Base-by-base conservation (phyloP, 2,888 invertebrate species). In the Eilema sororculum region DNA sequence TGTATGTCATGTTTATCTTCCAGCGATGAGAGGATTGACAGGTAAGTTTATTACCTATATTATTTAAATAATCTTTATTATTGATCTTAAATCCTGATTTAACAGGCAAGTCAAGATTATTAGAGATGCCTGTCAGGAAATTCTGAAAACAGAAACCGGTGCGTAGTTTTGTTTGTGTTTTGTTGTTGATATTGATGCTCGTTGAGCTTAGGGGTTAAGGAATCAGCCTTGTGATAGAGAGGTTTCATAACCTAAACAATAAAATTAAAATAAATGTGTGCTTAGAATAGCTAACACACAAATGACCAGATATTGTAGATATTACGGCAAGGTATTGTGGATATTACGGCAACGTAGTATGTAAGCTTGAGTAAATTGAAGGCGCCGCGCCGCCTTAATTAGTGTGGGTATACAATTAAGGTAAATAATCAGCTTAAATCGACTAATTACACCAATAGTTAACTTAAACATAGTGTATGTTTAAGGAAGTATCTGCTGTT, bases 1-100 rank as follows among this genome's bases (percentile, higher is more conserved):
- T 92, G 90, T 62, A 78, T 89, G 1, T 93, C 93, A 0, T 89
- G 89, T 77, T 67, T 87, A 16, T 90, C 91, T n/a, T 92, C 90
- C 0, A 87, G 87, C 66, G 93, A 93, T 81, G 93, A 81, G 22
- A 78, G 70, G 62, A 60, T 62, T 63, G 81, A 92, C 76, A 92
- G 93, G 95, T 94, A 89, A 78, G 58, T 59, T 65, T 65, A 20
- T 30, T n/a, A n/a, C n/a, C n/a, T n/a, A 10, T 41, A 24, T 33
- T n/a, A 52, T 25, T 9, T 24, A 24, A 20, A 24, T 41, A 37
- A 22, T 13, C 22, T 62, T 16, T 52, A n/a, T n/a, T 46, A 6
- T 46, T 20, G 52, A 9, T n/a, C 52, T 9, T 59, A 9, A 59
- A 30, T 60, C 8, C 9, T 20, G 60, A n/a, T 13, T 57, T 59